A percentile compares a stretch with the other conserved stretches of the same genome.
These are phyloP conservation scores for Drosophila repleta DNA, from an alignment of 1,140 invertebrate genomes.

Conservation along the genomic window DNA sequence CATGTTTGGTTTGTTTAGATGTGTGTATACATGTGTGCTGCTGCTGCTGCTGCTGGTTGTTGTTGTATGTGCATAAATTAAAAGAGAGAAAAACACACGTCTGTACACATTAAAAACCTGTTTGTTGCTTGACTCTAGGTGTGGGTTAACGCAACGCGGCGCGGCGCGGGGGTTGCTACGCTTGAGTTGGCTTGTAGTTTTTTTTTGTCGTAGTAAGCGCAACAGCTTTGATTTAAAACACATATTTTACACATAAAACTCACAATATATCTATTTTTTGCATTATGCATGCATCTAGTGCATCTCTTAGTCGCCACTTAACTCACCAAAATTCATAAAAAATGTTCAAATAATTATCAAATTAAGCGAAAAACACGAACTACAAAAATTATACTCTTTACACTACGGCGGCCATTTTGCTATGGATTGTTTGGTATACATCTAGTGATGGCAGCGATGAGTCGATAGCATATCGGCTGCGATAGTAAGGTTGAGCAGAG, in stretches of 20 bases:
- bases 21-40: constrained; percentile 45
- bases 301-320: background rate
- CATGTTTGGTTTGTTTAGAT: constrained; percentile 65
- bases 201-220: constrained; percentile 43
- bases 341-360: constrained; percentile 73
- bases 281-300: background rate
- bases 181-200: constrained; percentile 49
- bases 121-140: constrained; percentile 70
- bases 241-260: constrained; percentile 1
- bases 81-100: constrained; percentile 68
- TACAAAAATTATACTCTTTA: constrained; percentile 61
- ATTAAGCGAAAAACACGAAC: constrained; percentile 77
- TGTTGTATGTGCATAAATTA: constrained; percentile 74
- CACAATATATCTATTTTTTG: constrained; percentile 14
- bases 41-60: constrained; percentile 31
- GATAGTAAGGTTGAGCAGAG: background rate
- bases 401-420: constrained; percentile 61
- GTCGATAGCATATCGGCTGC: background rate
- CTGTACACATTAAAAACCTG: constrained; percentile 81
- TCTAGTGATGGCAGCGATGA: constrained; percentile 16
- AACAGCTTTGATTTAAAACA: constrained; percentile 47
- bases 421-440: constrained; percentile 52
- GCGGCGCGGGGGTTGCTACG: constrained; percentile 62
- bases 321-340: constrained; percentile 79
- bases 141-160: constrained; percentile 54